Base-by-base conservation (phyloP, 2,113 vertebrate species). In the Stigmatopora argus region DNA sequence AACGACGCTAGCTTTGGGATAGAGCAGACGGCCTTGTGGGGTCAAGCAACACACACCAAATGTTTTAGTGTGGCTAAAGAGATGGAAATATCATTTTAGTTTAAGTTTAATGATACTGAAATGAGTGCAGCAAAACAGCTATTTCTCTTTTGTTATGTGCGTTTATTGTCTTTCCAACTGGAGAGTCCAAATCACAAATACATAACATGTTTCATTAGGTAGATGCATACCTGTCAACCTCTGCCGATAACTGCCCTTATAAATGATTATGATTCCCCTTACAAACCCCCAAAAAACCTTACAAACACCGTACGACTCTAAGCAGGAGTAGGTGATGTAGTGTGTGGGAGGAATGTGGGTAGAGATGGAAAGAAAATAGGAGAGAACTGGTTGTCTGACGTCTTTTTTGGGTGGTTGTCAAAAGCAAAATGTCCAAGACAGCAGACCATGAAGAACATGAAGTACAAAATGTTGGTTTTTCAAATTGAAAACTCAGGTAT, bases 1-100 rank as follows among this genome's bases (percentile, higher is more conserved):
- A 79, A 67, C 66, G 73, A 68, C 11, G 62, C 78, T 65, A 78
- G 83, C 76, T 78, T 78, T 78, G 75, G 68, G 75, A 70, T n/a
- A 9, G 65, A 13, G 13, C 69, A 77, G 65, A 77, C 67, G 73
- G 62, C 55, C 62, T 72, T 66, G 51, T 69, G 56, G 69, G 67
- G 73, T 78, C 68, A 68, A 78, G 67, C 7, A 35, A 48, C 57
- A 67, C 62, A 52, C 63, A 45, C 58, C 70, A 74, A 80, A 77
- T 48, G 59, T 67, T 78, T 70, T 55, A 69, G 73, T 23, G 74
- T 78, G 78, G 72, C 59, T 57, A 1, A 52, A 64, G 74, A 78
- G 81, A 78, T 76, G 59, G 73, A 38, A 55, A 70, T 75, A 52
- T 76, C 74, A 71, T 74, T 31, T 31, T 31, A 31, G 26, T 1